phyloP scores from a whole-genome alignment of 2,888 invertebrate genomes.

The Dynastes hyllus region DNA sequence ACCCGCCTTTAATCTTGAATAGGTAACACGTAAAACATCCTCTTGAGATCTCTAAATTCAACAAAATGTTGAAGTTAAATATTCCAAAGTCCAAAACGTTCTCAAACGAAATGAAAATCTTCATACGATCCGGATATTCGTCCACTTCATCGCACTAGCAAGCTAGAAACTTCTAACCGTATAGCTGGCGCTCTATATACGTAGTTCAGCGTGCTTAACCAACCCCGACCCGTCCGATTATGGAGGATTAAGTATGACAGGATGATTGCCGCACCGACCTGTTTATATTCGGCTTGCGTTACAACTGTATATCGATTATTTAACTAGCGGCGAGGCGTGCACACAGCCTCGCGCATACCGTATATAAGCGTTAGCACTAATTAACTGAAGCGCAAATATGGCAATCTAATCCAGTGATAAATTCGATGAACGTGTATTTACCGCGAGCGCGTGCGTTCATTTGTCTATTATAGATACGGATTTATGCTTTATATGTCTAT shows the following conservation, averaged over 20 bases:
- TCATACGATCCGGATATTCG: too few relatives aligned
- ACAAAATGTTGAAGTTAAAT: too few relatives aligned
- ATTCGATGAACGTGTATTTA: conserved; percentile 33
- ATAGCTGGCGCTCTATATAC: too few relatives aligned
- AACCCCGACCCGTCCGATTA: conserved; percentile 37
- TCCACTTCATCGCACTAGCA: too few relatives aligned
- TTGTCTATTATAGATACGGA: conserved; percentile 5
- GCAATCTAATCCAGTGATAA: conserved; percentile 44
- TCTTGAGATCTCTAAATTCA: too few relatives aligned
- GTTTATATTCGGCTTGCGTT: conserved; percentile 46
- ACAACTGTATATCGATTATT: conserved; percentile 51
- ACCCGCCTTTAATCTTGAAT: too few relatives aligned
- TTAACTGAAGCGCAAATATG: conserved; percentile 40
- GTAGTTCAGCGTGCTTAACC: conserved; percentile 6
- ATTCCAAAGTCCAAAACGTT: too few relatives aligned
- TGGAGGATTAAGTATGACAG: conserved; percentile 46
- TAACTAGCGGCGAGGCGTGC: conserved; percentile 35
- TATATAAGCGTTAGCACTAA: conserved; percentile 35
- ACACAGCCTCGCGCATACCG: conserved; percentile 9
- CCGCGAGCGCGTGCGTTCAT: background rate
- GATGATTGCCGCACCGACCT: conserved; percentile 36
- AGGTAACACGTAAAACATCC: too few relatives aligned
- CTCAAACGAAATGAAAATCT: too few relatives aligned
- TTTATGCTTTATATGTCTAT: too few relatives aligned
- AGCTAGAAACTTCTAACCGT: too few relatives aligned